Conservation (phyloP, 2,113 vertebrate genomes). For the Brienomyrus brachyistius region DNA sequence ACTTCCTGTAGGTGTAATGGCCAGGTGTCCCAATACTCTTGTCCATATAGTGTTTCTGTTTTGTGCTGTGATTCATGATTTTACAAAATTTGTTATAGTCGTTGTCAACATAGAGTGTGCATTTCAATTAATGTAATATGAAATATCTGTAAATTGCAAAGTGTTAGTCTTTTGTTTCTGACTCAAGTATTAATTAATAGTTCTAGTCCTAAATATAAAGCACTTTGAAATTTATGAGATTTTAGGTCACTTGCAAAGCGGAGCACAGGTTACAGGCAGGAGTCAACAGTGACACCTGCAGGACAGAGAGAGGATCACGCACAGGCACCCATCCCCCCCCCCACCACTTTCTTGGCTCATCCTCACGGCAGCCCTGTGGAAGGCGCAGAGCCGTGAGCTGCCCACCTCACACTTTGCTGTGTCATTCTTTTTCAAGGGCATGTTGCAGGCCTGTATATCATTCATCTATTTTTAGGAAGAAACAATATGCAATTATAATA, state of each 20-base stretch:
- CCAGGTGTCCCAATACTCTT: background rate
- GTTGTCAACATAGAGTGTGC: background rate
- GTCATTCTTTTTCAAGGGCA: constrained; percentile 1
- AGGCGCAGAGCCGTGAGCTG: background rate
- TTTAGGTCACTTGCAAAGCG: background rate
- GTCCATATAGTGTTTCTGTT: background rate
- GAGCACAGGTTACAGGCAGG: background rate
- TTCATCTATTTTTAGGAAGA: background rate
- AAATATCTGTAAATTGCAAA: background rate
- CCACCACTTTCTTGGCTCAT: background rate
- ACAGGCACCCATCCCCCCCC: background rate
- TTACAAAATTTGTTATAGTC: background rate
- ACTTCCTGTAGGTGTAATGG: background rate
- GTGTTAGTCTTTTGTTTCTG: background rate
- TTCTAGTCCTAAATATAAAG: background rate
- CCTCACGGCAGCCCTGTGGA: background rate
- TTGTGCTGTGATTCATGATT: background rate
- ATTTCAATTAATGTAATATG: background rate
- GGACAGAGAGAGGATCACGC: background rate
- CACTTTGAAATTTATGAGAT: background rate
- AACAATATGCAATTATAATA: background rate
- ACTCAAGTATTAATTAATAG: background rate
- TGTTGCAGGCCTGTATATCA: background rate
- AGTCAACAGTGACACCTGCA: constrained; percentile 4
- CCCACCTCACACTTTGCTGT: background rate